phyloP scores from a whole-genome alignment of 2,888 invertebrate species.

The Cephus runcator region DNA sequence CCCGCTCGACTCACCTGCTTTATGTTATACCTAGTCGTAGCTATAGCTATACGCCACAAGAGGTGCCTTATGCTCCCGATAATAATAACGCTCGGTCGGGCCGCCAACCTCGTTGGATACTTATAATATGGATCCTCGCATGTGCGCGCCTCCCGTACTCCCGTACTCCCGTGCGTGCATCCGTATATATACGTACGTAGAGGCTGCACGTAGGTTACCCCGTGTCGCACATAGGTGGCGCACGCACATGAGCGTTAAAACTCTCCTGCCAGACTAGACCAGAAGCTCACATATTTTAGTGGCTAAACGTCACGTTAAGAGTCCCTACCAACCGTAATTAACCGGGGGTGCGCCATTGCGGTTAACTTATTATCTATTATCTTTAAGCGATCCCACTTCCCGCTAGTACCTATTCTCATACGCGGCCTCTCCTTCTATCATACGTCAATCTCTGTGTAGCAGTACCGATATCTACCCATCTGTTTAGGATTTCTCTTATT shows the following conservation, averaged over 20 bases:
- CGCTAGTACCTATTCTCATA: neutral
- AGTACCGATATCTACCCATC: too few relatives aligned
- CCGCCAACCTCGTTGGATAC: neutral
- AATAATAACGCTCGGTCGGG: neutral
- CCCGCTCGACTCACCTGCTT: slow-evolving; percentile 56
- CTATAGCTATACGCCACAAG: too few relatives aligned
- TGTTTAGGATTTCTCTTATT: too few relatives aligned
- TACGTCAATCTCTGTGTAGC: too few relatives aligned
- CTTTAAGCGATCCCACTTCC: neutral
- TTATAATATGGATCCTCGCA: neutral
- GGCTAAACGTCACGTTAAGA: neutral
- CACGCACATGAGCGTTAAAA: neutral
- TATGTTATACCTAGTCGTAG: slow-evolving; percentile 15
- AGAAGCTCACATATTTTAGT: neutral
- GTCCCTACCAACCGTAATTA: neutral
- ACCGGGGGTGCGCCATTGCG: neutral
- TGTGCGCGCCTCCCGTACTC: too few relatives aligned
- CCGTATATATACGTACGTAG: too few relatives aligned
- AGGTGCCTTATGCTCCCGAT: neutral
- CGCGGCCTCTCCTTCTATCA: too few relatives aligned
- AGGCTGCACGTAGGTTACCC: neutral
- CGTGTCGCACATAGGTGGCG: too few relatives aligned
- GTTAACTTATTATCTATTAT: slow-evolving; percentile 1
- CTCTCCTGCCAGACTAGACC: neutral
- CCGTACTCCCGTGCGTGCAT: too few relatives aligned